A percentile compares a stretch with the other conserved stretches of the same genome.
Conservation (phyloP, 2,797 vertebrate species). For the Gallirallus australis region DNA sequence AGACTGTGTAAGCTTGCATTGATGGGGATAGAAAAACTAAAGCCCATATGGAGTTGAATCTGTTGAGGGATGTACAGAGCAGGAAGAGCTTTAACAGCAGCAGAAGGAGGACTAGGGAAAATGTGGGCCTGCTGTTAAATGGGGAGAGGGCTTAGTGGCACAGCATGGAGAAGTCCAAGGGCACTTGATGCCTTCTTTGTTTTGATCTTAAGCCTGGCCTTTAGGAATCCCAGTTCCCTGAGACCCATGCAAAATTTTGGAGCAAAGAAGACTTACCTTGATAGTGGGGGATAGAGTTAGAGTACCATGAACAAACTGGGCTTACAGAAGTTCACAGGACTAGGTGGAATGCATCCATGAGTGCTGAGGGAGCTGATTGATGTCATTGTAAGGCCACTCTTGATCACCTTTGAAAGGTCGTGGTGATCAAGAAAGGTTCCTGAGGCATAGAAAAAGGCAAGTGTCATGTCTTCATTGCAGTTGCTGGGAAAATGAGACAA, state of each 20-base stretch:
- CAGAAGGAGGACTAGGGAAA: no score
- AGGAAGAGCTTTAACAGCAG: no score
- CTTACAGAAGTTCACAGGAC: not conserved
- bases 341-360: not conserved
- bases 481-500: not conserved
- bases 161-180: not conserved
- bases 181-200: not conserved
- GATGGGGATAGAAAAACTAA: not conserved
- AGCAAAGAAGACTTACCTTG: not conserved
- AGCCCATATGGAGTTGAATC: not conserved
- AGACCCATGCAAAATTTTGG: not conserved
- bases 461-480: not conserved
- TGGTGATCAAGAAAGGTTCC: not conserved
- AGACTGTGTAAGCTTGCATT: not conserved
- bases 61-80: no score
- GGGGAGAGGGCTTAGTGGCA: not conserved
- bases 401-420: not conserved
- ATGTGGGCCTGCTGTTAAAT: not conserved
- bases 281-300: not conserved
- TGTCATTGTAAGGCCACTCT: not conserved
- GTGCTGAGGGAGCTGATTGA: not conserved
- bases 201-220: not conserved
- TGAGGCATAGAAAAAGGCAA: not conserved
- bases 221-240: not conserved
- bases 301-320: not conserved